Evolutionary conservation across 2,113 vertebrate genomes (phyloP).

Genomic region (Microtus oregoni): DNA sequence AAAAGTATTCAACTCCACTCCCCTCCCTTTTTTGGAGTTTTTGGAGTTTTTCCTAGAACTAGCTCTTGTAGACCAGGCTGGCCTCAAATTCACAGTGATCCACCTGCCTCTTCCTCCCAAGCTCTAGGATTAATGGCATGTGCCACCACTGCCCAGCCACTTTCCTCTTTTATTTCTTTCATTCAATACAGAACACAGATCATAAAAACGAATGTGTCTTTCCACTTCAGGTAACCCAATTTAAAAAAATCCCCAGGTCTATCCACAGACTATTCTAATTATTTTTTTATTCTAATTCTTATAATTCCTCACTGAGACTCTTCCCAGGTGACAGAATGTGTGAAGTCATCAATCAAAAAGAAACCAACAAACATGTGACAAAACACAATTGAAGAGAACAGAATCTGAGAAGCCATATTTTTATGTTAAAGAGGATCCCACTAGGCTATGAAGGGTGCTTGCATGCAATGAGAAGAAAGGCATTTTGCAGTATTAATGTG

Average conservation of each 20-base stretch:
- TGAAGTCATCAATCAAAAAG: not conserved
- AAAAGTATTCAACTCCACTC: not conserved
- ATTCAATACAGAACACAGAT: no score
- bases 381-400: not conserved
- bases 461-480: accelerated
- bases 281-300: no score
- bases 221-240: not conserved
- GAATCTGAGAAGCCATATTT: not conserved
- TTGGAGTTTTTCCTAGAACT: no score
- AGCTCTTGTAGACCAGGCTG: no score
- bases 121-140: no score
- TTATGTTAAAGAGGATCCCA: not conserved
- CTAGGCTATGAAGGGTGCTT: accelerated
- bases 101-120: no score
- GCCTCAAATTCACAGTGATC: no score
- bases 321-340: not conserved
- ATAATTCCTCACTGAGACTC: not conserved
- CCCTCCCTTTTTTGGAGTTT: not conserved
- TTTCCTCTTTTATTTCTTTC: no score
- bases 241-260: not conserved
- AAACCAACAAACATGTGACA: not conserved
- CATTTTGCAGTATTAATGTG: not conserved
- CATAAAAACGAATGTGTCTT: no score
- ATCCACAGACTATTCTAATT: no score
- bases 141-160: no score